These are phyloP conservation scores for Anarhynchus alexandrinus DNA, from an alignment of 2,113 vertebrate genomes.

Conservation along the genomic window DNA sequence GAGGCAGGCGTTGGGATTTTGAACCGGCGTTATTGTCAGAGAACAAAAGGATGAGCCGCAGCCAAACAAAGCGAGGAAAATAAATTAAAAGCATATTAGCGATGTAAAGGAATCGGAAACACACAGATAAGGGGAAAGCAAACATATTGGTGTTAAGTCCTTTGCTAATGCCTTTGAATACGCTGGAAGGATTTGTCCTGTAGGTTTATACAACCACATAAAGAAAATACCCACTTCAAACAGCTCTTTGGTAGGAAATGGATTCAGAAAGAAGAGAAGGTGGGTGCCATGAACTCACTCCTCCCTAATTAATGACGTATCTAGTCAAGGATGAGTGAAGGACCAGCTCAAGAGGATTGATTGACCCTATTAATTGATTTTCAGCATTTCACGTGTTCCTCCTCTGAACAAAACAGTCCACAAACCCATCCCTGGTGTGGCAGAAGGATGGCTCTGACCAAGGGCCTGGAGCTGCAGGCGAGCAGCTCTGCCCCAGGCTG, in stretches of 20 bases:
- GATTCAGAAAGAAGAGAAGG: not conserved
- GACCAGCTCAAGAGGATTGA: not conserved
- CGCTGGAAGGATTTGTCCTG: not conserved
- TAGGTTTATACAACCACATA: not conserved
- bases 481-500: too few species aligned
- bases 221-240: not conserved
- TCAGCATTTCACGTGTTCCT: not conserved
- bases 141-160: not conserved
- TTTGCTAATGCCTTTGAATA: not conserved
- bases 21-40: not conserved
- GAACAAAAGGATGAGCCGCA: not conserved
- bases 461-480: too few species aligned
- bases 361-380: not conserved
- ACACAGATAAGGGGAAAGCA: not conserved
- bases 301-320: not conserved
- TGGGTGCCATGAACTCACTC: not conserved
- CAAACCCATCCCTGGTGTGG: not conserved
- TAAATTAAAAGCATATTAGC: not conserved
- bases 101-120: not conserved
- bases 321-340: not conserved
- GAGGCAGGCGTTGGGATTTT: not conserved
- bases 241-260: not conserved
- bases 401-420: accelerated
- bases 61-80: not conserved
- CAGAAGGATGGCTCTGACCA: not conserved